Percentiles rank a stretch among this genome's conserved stretches.
These are phyloP conservation scores for Chaetogeoica ovagalla DNA, from an alignment of 2,888 invertebrate species.

Conservation along the genomic window DNA sequence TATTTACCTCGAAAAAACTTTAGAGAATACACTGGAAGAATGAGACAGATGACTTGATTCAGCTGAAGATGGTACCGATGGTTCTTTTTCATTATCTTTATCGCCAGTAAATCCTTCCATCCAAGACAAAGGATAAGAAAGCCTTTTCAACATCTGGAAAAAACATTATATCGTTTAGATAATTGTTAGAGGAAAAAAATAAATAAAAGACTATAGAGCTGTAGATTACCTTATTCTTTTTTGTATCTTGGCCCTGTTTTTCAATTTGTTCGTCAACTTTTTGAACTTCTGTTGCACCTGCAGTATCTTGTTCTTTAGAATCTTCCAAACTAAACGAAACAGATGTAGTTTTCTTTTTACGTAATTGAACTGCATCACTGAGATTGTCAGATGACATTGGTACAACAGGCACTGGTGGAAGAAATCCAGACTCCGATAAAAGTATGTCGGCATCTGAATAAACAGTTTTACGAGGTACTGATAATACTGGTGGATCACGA, in stretches of 20 bases:
- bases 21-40: slow-evolving; percentile 80
- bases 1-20: slow-evolving; percentile 84
- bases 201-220: not conserved
- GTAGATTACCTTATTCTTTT: slow-evolving; percentile 57
- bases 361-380: slow-evolving; percentile 59
- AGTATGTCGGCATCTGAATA: slow-evolving; percentile 84
- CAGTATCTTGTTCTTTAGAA: slow-evolving; percentile 61
- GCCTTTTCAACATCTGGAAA: slow-evolving; percentile 82
- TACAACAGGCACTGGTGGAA: slow-evolving; percentile 80
- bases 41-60: slow-evolving; percentile 66
- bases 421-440: slow-evolving; percentile 78
- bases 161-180: not conserved
- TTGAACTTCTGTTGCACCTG: slow-evolving; percentile 37
- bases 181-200: not conserved
- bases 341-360: slow-evolving; percentile 70
- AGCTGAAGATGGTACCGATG: slow-evolving; percentile 59
- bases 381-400: slow-evolving; percentile 66
- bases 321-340: slow-evolving; percentile 72
- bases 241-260: slow-evolving; percentile 56
- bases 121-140: slow-evolving; percentile 89
- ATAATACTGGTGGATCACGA: slow-evolving; percentile 67
- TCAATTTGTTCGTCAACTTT: slow-evolving; percentile 48
- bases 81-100: slow-evolving; percentile 63
- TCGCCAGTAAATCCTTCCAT: slow-evolving; percentile 83
- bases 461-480: slow-evolving; percentile 63